These are phyloP conservation scores for Hirundichthys speculiger DNA, from an alignment of 2,113 vertebrate species.

Conservation along the genomic window DNA sequence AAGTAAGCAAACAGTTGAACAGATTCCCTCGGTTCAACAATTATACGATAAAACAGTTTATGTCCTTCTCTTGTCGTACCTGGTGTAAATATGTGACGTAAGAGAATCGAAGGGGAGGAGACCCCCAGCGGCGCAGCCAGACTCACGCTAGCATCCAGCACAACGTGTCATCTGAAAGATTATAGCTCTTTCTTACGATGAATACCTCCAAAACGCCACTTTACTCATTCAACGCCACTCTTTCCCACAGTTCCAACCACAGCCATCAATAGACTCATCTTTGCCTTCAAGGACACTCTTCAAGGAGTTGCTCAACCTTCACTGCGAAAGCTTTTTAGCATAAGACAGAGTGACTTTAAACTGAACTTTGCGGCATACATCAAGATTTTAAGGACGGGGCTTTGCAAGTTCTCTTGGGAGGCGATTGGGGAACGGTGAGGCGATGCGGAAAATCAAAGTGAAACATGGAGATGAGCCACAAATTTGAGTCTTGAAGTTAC, in stretches of 20 bases:
- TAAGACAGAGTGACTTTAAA: background rate
- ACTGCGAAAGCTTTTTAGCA: constrained; percentile 12
- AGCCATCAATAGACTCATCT: constrained; percentile 43
- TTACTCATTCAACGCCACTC: constrained; percentile 15
- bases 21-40: no score
- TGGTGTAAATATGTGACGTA: background rate
- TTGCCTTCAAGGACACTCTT: constrained; percentile 36
- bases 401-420: no score
- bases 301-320: constrained; percentile 10
- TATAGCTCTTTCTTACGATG: constrained; percentile 12
- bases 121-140: background rate
- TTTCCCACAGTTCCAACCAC: constrained; percentile 18
- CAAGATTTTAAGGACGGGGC: background rate
- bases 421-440: no score
- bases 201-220: constrained; percentile 21
- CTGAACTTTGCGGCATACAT: background rate
- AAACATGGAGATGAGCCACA: no score
- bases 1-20: no score
- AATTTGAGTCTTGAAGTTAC: no score
- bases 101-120: background rate
- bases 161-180: constrained; percentile 27
- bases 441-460: no score
- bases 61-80: no score
- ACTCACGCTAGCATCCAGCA: background rate
- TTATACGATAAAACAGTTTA: no score